Percentiles rank a stretch among this genome's conserved stretches.
These are phyloP conservation scores for Lucifuga dentata DNA, from an alignment of 2,113 vertebrate genomes.

Conservation along the genomic window DNA sequence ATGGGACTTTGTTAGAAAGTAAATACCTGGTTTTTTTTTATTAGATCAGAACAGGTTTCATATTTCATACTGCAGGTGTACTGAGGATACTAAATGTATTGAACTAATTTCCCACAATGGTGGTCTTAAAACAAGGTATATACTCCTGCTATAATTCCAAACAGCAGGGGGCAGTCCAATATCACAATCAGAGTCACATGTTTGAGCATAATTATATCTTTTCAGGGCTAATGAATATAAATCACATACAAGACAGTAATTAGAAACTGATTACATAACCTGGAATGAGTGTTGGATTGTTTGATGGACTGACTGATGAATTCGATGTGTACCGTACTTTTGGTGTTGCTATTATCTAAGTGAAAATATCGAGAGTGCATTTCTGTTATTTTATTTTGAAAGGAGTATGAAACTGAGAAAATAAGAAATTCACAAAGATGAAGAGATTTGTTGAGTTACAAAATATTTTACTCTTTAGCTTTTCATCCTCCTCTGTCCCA, in stretches of 20 bases:
- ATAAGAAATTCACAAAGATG: background rate
- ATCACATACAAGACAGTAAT: too few species aligned
- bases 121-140: background rate
- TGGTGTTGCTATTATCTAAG: too few species aligned
- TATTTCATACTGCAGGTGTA: background rate
- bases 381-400: too few species aligned
- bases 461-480: background rate
- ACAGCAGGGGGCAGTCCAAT: conserved; percentile 65
- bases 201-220: too few species aligned
- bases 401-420: background rate
- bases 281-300: too few species aligned
- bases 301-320: too few species aligned
- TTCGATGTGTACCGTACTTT: too few species aligned
- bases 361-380: too few species aligned
- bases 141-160: conserved; percentile 9
- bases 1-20: background rate
- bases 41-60: background rate
- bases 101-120: background rate
- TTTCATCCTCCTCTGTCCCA: background rate
- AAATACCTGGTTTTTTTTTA: background rate
- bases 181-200: conserved; percentile 24
- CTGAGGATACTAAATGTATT: background rate
- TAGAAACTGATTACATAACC: too few species aligned
- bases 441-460: background rate
- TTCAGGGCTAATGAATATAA: too few species aligned